Percentiles rank a stretch among this genome's conserved stretches.
Conservation (phyloP, 2,797 vertebrate genomes). For the Chelon auratus region DNA sequence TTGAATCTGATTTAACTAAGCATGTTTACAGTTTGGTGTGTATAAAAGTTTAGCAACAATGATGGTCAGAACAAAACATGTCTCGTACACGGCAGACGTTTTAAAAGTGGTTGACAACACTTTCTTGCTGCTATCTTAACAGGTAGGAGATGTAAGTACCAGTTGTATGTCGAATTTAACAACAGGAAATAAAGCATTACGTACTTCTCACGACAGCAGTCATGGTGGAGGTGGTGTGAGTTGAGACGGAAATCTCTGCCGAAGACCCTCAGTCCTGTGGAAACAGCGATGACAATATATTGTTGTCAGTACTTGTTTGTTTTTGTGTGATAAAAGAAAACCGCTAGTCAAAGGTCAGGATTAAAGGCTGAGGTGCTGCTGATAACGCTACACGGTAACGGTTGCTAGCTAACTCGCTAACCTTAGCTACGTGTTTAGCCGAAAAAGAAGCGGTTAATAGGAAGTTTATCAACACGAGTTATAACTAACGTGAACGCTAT, state of each 20-base stretch:
- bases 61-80: neutral
- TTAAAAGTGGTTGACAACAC: neutral
- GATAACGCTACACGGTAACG: slow-evolving; percentile 24
- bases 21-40: neutral
- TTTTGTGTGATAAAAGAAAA: neutral
- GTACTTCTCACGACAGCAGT: slow-evolving; percentile 77
- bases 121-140: neutral
- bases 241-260: neutral
- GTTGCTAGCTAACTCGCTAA: slow-evolving; percentile 38
- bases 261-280: slow-evolving; percentile 38
- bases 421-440: neutral
- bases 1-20: neutral
- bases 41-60: no score
- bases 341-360: slow-evolving; percentile 11
- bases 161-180: neutral
- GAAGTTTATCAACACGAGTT: neutral
- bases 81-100: neutral
- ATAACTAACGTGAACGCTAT: neutral
- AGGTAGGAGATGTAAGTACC: neutral
- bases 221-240: slow-evolving; percentile 63
- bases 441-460: neutral
- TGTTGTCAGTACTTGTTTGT: neutral
- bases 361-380: slow-evolving; percentile 7
- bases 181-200: slow-evolving; percentile 1
- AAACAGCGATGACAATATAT: neutral